Evolutionary conservation across 2,888 invertebrate species (phyloP).

Genomic region (Agapetus fuscipes): DNA sequence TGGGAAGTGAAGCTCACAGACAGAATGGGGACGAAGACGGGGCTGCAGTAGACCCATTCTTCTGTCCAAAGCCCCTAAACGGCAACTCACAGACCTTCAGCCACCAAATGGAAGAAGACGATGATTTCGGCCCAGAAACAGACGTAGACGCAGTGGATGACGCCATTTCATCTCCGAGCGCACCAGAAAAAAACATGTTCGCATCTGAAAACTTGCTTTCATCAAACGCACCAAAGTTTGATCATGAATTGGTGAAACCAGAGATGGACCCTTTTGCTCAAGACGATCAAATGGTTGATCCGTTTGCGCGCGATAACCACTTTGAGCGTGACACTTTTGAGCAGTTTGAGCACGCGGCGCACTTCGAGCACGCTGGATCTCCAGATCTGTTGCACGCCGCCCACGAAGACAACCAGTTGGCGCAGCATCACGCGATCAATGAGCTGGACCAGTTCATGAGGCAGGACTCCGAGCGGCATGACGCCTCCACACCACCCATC

Average conservation of each 20-base stretch:
- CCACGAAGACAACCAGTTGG: constrained; percentile 25
- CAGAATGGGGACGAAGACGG: too few relatives aligned
- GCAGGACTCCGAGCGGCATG: constrained; percentile 29
- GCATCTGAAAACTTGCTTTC: too few relatives aligned
- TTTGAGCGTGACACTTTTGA: constrained; percentile 1
- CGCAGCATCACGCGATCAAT: constrained; percentile 25
- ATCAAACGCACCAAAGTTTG: too few relatives aligned
- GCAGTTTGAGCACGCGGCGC: too few relatives aligned
- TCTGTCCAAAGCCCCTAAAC: too few relatives aligned
- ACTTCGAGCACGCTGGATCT: too few relatives aligned
- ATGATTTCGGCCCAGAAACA: constrained; percentile 67
- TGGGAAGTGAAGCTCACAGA: too few relatives aligned
- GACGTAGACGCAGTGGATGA: constrained; percentile 61
- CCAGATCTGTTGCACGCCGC: background rate
- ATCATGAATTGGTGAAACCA: constrained; percentile 28
- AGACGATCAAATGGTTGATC: too few relatives aligned
- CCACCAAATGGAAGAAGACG: constrained; percentile 47
- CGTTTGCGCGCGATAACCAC: background rate
- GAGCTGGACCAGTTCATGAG: too few relatives aligned
- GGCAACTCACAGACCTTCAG: constrained; percentile 50
- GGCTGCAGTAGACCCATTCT: constrained; percentile 22
- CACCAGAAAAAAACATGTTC: too few relatives aligned
- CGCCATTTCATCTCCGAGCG: constrained; percentile 30
- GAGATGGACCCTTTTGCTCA: too few relatives aligned
- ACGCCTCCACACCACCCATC: constrained; percentile 51